Base-by-base conservation (phyloP, 2,888 invertebrate species). In the Drosophila melanocephala region DNA sequence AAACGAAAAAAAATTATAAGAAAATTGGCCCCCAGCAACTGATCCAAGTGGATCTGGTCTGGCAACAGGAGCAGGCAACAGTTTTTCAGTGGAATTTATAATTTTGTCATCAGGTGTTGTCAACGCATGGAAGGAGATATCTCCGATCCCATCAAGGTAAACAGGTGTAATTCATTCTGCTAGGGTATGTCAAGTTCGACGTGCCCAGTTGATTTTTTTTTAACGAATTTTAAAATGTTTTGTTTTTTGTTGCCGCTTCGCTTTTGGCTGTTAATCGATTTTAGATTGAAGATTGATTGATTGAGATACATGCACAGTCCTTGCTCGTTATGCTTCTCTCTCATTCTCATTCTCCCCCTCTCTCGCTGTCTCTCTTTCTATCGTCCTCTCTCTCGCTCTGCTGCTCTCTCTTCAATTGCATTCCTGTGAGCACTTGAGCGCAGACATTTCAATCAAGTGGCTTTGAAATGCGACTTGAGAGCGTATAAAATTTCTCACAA, bases 231-330 rank as follows among this genome's bases (percentile, higher is more conserved):
- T 16, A 35, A 44, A 33, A 47, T 35, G 5, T 47, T 16, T 26
- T 73, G 35, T 53, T 39, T 62, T 66, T 64, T 39, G 53, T 59
- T 42, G 32, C 16, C 19, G 39, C 50, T 67, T 64, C 22, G 39
- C 55, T 47, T 68, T 57, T 28, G 63, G 16, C 57, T 69, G 60
- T 70, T 81, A 86, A 86, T 87, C 83, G 87, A 86, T 82, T 85
- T 84, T 77, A 75, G 80, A 87, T 84, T 79, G 76, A 55, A 75
- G 77, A 85, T 89, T 87, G 85, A 87, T 87, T 83, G 87, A 79
- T 83, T 75, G 57, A 74, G 75, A 84, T 74, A 69, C 59, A 39
- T 14, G 30, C 32, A 32, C 47, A 39, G 22, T 39, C 28, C 51
- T 52, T 58, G 35, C 16, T 51, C 57, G 10, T 19, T 37, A 28